These are phyloP conservation scores for Onychomys leucogaster DNA, from an alignment of 2,797 vertebrate species.

Conservation along the genomic window DNA sequence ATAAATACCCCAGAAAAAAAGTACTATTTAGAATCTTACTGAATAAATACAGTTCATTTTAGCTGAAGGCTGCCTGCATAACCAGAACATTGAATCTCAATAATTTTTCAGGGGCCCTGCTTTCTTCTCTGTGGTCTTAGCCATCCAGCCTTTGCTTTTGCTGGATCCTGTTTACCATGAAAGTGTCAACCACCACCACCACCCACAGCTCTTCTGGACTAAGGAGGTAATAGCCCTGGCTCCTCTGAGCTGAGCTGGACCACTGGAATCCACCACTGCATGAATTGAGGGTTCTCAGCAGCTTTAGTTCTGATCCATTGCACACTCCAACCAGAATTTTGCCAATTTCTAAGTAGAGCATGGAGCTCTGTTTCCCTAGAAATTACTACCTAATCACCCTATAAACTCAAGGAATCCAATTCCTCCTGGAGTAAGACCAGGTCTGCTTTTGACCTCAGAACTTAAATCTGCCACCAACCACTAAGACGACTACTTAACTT, in stretches of 20 bases:
- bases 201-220: background rate
- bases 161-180: background rate
- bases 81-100: background rate
- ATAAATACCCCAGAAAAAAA: background rate
- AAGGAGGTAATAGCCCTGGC: background rate
- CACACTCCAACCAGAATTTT: background rate
- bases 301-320: background rate
- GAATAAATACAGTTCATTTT: background rate
- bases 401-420: background rate
- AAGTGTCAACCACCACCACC: background rate
- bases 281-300: background rate
- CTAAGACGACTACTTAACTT: background rate
- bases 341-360: background rate
- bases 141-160: background rate
- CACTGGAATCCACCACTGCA: background rate
- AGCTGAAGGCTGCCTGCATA: background rate
- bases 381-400: background rate
- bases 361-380: slow-evolving; percentile 2
- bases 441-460: slow-evolving; percentile 1
- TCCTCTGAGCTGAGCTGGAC: background rate
- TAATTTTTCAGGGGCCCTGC: background rate
- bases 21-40: background rate
- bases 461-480: background rate
- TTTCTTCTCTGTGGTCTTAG: background rate
- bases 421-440: background rate